phyloP scores from a whole-genome alignment of 2,797 vertebrate genomes.

The Malurus leucopterus region DNA sequence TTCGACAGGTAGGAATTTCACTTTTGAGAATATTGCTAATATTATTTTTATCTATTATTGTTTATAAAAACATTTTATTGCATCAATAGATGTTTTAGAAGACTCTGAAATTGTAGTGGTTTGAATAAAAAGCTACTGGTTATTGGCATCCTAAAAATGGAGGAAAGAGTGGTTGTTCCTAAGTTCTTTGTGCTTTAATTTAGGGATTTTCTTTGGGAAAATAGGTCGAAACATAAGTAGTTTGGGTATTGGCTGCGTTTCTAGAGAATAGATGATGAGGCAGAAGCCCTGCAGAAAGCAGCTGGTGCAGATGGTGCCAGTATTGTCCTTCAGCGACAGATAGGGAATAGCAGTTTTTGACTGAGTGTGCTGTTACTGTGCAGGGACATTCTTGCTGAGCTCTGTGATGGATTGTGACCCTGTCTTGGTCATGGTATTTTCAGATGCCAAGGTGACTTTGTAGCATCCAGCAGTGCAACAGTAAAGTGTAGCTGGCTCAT shows the following conservation, averaged over 20 bases:
- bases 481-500: not conserved
- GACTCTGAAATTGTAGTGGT: not conserved
- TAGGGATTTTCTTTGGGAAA: not conserved
- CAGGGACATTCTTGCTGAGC: not conserved
- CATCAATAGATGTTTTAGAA: not conserved
- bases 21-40: not conserved
- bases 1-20: conserved; percentile 87
- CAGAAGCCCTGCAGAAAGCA: not conserved
- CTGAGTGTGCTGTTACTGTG: not conserved
- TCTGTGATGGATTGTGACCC: not conserved
- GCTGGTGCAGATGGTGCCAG: not conserved
- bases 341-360: not conserved
- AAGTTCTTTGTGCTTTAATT: not conserved
- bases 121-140: not conserved
- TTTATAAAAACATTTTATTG: not conserved
- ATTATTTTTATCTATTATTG: not conserved
- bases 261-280: not conserved
- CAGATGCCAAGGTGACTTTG: not conserved
- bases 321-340: not conserved
- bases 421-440: not conserved
- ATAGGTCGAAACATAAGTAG: not conserved
- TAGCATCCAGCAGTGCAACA: not conserved
- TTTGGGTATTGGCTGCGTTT: not conserved
- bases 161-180: not conserved
- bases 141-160: not conserved